phyloP scores from a whole-genome alignment of 1,140 invertebrate species.

The Melipona quadrifasciata region DNA sequence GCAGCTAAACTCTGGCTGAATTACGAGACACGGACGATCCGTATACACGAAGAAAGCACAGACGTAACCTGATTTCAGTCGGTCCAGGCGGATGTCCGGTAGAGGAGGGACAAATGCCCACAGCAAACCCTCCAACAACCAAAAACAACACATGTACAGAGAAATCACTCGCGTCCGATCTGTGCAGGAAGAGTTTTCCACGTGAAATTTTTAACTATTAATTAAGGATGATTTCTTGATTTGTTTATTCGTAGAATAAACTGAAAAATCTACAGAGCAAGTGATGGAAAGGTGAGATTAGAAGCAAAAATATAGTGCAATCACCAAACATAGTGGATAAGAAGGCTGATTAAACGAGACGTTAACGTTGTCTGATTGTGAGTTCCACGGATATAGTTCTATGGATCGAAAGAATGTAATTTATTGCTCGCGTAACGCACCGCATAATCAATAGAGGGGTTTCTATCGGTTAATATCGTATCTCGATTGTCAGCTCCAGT shows the following conservation, averaged over 20 bases:
- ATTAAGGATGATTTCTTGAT: no score
- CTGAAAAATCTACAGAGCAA: no score
- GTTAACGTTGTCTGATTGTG: no score
- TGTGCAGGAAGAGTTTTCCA: neutral
- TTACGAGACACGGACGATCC: slow-evolving; percentile 13
- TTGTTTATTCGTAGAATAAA: no score
- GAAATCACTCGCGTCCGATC: neutral
- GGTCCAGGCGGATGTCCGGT: slow-evolving; percentile 72
- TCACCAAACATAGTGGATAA: neutral
- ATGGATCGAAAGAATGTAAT: slow-evolving; percentile 37
- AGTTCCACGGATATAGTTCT: neutral
- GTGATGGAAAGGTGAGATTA: neutral
- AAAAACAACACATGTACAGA: slow-evolving; percentile 65
- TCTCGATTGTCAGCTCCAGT: slow-evolving; percentile 5
- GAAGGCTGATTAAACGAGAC: neutral
- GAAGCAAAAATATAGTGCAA: neutral
- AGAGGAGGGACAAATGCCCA: slow-evolving; percentile 69
- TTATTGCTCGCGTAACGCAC: slow-evolving; percentile 24
- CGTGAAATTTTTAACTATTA: neutral
- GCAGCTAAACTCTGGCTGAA: neutral
- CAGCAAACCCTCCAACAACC: slow-evolving; percentile 23
- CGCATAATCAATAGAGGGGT: slow-evolving; percentile 21
- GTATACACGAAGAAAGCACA: neutral
- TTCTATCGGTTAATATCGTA: slow-evolving; percentile 24
- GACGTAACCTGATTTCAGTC: slow-evolving; percentile 48